A percentile compares a stretch with the other conserved stretches of the same genome.
Conservation (phyloP, 2,113 vertebrate genomes). For the Petrocephalus microphthalmus region DNA sequence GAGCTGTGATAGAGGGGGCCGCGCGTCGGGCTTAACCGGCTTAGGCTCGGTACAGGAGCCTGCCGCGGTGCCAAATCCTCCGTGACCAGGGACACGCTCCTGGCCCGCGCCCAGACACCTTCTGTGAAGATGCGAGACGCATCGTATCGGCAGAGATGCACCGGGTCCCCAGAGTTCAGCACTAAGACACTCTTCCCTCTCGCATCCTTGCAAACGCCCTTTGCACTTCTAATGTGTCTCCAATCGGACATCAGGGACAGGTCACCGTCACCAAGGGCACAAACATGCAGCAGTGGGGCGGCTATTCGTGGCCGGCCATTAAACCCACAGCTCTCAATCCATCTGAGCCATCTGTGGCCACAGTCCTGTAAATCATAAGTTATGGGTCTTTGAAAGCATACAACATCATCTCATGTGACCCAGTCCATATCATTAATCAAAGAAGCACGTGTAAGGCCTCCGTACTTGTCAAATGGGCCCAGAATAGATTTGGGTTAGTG, state of each 20-base stretch:
- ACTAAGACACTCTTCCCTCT: not conserved
- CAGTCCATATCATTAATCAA: not conserved
- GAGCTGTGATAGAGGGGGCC: slow-evolving; percentile 7
- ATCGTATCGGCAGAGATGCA: not conserved
- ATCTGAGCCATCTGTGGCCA: not conserved
- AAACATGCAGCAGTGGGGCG: not conserved
- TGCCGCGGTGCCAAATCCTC: slow-evolving; percentile 9
- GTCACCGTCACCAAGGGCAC: not conserved
- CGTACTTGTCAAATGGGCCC: not conserved
- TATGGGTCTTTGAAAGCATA: not conserved
- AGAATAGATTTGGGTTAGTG: not conserved
- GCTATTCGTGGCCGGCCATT: not conserved
- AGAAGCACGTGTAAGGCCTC: not conserved
- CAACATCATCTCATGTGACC: not conserved
- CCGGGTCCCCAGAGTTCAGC: slow-evolving; percentile 19
- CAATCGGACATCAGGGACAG: not conserved
- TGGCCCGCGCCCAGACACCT: not conserved
- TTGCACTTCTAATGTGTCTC: not conserved
- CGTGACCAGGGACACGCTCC: not conserved
- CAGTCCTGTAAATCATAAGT: not conserved
- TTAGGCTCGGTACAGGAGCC: not conserved
- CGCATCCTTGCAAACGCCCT: not conserved
- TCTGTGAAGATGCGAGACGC: not conserved
- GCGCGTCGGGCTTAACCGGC: slow-evolving; percentile 9
- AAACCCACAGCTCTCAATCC: not conserved